Percentiles rank a stretch among this genome's conserved stretches.
Conservation (phyloP, 2,113 vertebrate genomes). For the Varanus salvator region DNA sequence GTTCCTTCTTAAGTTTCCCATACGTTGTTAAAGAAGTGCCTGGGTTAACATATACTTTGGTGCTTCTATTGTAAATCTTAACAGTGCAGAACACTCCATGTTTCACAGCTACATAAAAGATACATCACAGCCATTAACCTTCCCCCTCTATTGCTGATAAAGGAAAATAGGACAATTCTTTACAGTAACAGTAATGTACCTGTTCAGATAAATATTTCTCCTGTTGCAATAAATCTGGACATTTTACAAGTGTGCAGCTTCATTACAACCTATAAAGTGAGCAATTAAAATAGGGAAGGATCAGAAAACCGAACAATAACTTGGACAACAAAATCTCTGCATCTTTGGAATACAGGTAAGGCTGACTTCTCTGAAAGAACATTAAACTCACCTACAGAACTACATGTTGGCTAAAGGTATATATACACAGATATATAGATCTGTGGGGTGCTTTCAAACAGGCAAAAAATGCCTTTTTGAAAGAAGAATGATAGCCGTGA, state of each 20-base stretch:
- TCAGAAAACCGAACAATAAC: conserved; percentile 49
- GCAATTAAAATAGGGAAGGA: conserved; percentile 68
- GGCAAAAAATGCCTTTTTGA: neutral
- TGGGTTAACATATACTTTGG: conserved; percentile 68
- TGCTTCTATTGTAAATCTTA: conserved; percentile 70
- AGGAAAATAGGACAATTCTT: conserved; percentile 77
- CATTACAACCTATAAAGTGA: conserved; percentile 56
- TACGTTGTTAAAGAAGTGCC: conserved; percentile 51
- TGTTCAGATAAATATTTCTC: conserved; percentile 76
- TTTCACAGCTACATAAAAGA: conserved; percentile 74
- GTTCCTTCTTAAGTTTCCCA: conserved; percentile 60
- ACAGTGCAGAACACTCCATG: conserved; percentile 57
- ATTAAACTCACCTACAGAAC: neutral
- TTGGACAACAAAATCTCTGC: conserved; percentile 31
- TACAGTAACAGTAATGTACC: conserved; percentile 72
- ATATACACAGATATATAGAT: neutral
- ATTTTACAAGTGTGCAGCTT: conserved; percentile 64
- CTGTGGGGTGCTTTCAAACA: neutral
- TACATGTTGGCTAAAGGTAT: neutral
- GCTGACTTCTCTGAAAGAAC: neutral
- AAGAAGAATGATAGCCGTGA: neutral
- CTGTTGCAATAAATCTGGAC: conserved; percentile 66
- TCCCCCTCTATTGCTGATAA: conserved; percentile 75
- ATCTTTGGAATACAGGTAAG: neutral
- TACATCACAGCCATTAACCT: conserved; percentile 77